Percentiles rank a stretch among this genome's conserved stretches.
phyloP scores from a whole-genome alignment of 2,888 invertebrate genomes.

The Drosophila affinis region DNA sequence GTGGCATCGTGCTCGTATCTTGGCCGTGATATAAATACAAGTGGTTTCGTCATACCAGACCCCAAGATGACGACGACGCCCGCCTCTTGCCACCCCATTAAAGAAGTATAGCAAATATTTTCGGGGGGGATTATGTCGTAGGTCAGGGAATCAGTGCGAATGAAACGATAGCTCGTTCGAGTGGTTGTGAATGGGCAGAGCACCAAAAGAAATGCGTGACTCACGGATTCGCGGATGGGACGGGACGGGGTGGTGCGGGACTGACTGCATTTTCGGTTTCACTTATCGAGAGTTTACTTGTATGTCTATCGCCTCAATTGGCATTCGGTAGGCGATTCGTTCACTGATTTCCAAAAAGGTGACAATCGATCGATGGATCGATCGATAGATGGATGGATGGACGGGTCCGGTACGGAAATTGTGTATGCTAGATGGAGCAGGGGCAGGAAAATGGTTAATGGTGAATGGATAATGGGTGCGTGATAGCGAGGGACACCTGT shows the following conservation, averaged over 20 bases:
- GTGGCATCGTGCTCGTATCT: slow-evolving; percentile 10
- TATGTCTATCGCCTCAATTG: neutral
- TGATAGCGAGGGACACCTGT: neutral
- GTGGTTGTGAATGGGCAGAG: slow-evolving; percentile 32
- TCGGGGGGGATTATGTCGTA: slow-evolving; percentile 40
- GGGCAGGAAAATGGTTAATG: too few relatives aligned
- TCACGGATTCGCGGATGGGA: slow-evolving; percentile 4
- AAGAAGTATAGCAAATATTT: slow-evolving; percentile 4
- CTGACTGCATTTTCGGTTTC: neutral
- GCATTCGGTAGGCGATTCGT: neutral
- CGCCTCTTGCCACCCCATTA: neutral
- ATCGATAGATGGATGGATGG: neutral
- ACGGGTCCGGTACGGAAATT: too few relatives aligned
- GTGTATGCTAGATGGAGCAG: too few relatives aligned
- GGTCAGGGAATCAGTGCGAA: slow-evolving; percentile 33
- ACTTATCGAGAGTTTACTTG: neutral
- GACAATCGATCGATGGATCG: neutral
- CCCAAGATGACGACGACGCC: slow-evolving; percentile 21
- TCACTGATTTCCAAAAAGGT: neutral
- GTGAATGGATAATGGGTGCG: too few relatives aligned
- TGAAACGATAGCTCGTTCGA: slow-evolving; percentile 7
- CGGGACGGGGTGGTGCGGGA: too few relatives aligned
- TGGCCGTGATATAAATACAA: slow-evolving; percentile 41
- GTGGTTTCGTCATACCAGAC: slow-evolving; percentile 39
- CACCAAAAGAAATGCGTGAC: slow-evolving; percentile 24